These are phyloP conservation scores for Cotesia vestalis DNA, from an alignment of 1,140 invertebrate genomes.

Conservation along the genomic window DNA sequence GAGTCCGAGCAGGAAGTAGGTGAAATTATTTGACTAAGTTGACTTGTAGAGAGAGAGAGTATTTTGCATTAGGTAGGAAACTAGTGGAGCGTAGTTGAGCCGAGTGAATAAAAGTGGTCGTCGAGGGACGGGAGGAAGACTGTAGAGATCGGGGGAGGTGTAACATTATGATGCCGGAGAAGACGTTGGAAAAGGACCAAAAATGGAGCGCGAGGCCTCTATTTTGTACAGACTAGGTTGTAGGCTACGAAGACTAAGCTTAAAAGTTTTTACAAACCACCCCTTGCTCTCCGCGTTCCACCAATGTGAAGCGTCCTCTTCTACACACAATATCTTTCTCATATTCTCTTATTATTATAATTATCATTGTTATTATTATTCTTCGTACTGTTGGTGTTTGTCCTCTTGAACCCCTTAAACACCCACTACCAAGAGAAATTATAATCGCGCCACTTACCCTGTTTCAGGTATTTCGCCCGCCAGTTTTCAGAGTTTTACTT, in stretches of 20 bases:
- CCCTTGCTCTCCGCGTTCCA: not conserved
- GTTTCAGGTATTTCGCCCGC: conserved; percentile 38
- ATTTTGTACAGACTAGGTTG: conserved; percentile 9
- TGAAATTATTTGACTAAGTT: too few relatives aligned
- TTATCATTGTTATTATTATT: conserved; percentile 8
- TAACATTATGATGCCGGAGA: too few relatives aligned
- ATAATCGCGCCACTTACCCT: conserved; percentile 53
- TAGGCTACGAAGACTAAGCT: conserved; percentile 14
- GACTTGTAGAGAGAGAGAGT: too few relatives aligned
- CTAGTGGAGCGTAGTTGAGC: too few relatives aligned
- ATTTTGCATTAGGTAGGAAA: too few relatives aligned
- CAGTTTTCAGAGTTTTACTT: conserved; percentile 16
- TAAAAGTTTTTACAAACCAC: conserved; percentile 31
- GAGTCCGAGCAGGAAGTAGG: too few relatives aligned
- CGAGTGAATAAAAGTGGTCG: too few relatives aligned
- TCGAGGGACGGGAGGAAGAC: not conserved
- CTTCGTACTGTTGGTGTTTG: too few relatives aligned
- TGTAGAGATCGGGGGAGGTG: not conserved
- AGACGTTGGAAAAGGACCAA: too few relatives aligned
- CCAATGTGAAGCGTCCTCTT: not conserved
- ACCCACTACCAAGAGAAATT: conserved; percentile 46
- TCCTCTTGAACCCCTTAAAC: conserved; percentile 29
- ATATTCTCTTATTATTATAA: not conserved
- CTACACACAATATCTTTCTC: not conserved
- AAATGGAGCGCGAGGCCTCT: not conserved